Conservation (phyloP, 1,140 invertebrate genomes). For the Caenorhabditis remanei region DNA sequence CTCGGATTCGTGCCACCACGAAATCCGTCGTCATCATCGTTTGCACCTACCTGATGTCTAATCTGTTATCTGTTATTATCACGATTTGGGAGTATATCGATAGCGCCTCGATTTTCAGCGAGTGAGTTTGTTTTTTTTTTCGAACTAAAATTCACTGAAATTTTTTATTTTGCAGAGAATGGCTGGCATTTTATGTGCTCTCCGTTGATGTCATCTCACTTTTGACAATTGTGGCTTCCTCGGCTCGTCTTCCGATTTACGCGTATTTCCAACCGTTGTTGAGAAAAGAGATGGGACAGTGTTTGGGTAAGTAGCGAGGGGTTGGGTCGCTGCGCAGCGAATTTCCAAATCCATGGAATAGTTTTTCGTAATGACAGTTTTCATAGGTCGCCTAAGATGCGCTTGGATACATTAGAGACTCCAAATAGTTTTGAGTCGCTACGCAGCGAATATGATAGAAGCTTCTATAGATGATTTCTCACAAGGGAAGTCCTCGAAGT, state of each 20-base stretch:
- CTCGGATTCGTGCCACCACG: slow-evolving; percentile 46
- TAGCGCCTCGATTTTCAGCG: slow-evolving; percentile 23
- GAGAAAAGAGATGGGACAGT: slow-evolving; percentile 56
- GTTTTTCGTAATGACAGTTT: too few relatives aligned
- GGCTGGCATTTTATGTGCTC: slow-evolving; percentile 46
- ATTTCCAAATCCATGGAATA: too few relatives aligned
- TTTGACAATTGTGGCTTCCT: slow-evolving; percentile 60
- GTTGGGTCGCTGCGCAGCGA: neutral
- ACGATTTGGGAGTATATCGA: slow-evolving; percentile 55
- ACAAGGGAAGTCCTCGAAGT: too few relatives aligned
- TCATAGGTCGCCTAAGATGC: too few relatives aligned
- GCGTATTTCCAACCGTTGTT: slow-evolving; percentile 54
- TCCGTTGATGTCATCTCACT: slow-evolving; percentile 59
- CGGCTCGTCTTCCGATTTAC: slow-evolving; percentile 59
- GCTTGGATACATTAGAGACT: too few relatives aligned
- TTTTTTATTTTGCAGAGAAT: neutral
- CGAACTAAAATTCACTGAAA: neutral
- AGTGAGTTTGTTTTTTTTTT: neutral
- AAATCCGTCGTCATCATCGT: slow-evolving; percentile 56
- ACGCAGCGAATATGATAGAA: too few relatives aligned
- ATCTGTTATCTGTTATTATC: slow-evolving; percentile 43
- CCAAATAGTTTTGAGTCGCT: too few relatives aligned
- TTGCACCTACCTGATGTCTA: slow-evolving; percentile 58
- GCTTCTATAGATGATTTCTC: too few relatives aligned
- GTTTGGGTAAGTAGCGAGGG: too few relatives aligned